phyloP scores from a whole-genome alignment of 2,888 invertebrate genomes.

The Tetramorium bicarinatum region DNA sequence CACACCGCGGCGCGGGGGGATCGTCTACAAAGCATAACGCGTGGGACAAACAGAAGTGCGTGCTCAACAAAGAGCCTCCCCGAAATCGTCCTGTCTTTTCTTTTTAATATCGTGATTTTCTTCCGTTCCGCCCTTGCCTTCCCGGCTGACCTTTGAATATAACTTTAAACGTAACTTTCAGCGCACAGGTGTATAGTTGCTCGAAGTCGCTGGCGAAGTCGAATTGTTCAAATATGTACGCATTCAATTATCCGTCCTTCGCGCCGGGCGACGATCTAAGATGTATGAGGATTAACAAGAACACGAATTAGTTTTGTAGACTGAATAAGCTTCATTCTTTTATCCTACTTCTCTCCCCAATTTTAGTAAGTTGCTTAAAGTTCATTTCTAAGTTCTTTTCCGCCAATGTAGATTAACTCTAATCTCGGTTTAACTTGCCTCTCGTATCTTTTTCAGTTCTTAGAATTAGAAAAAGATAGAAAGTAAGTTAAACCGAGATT shows the following conservation, averaged over 20 bases:
- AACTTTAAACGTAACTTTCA: not conserved
- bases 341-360: not conserved
- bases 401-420: no score
- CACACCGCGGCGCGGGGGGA: conserved; percentile 19
- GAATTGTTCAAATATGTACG: conserved; percentile 3
- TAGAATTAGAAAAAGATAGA: no score
- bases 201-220: not conserved
- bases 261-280: not conserved
- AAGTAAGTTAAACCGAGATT: no score
- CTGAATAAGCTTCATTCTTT: not conserved
- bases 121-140: no score
- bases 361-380: not conserved
- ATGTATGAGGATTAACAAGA: conserved; percentile 5
- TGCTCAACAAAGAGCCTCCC: conserved; percentile 19
- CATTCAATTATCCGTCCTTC: not conserved
- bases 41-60: conserved; percentile 43
- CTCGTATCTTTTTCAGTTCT: no score
- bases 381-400: no score
- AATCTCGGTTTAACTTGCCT: no score
- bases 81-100: conserved; percentile 30
- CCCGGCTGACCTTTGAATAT: not conserved
- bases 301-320: not conserved
- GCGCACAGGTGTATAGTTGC: not conserved
- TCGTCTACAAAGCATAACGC: conserved; percentile 40
- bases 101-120: conserved; percentile 3